Base-by-base conservation (phyloP, 2,113 vertebrate genomes). In the Hydropotes inermis region DNA sequence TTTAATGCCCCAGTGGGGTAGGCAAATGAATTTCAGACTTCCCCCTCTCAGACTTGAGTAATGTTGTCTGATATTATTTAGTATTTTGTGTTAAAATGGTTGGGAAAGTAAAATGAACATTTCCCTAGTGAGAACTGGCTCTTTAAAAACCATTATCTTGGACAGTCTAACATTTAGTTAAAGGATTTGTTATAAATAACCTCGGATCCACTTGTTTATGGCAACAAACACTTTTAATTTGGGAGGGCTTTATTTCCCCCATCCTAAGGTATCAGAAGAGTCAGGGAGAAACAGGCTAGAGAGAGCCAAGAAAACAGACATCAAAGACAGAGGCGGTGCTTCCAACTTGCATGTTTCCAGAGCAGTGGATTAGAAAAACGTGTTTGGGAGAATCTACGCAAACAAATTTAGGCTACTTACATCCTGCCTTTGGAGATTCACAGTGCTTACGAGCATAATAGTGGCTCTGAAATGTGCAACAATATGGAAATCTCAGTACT, bases 81-180 rank as follows among this genome's bases (percentile, higher is more conserved):
- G 2, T 52, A 1, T 94, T 96, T 97, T 90, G 50, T 52, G 95
- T 94, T 95, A 86, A 52, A 83, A 36, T 82, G 85, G 78, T 97
- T 95, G 61, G 50, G 93, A 97, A 95, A 91, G 30, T 86, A 27
- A 2, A 94, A 89, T 15, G 47, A 85, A 70, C 16, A 78, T 9
- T 43, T 94, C 50, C 28, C 54, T 70, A 17, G 33, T 7, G 0
- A 74, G 54, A 84, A 79, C 30, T 50, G 76, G 25, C 33, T 95
- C 94, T 45, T 88, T 82, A 93, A 90, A 84, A 84, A 95, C 52
- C 52, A 92, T 70, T 55, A 64, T 55, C 12, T 78, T 97, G 6
- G 67, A 57, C 1, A n/a, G 54, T 54, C 85, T 85, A 97, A 60
- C 15, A 39, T 91, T 97, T 81, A n/a, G 25, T 96, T 58, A 54